Conservation (phyloP, 2,113 vertebrate species). For the Gasterosteus nipponicus region DNA sequence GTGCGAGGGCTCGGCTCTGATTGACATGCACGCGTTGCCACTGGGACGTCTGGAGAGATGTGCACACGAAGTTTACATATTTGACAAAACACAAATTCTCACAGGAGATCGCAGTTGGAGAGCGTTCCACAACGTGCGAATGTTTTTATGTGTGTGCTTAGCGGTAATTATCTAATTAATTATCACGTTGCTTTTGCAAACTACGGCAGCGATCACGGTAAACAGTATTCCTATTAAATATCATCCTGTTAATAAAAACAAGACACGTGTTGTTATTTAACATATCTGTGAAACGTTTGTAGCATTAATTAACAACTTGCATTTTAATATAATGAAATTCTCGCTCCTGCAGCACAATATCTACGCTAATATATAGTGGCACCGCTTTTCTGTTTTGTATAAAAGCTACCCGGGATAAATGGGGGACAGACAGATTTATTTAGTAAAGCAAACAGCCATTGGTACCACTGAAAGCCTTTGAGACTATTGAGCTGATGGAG, state of each 20-base stretch:
- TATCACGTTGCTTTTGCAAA: too few species aligned
- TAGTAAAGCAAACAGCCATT: not conserved
- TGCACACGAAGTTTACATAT: conserved; percentile 57
- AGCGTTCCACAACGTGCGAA: conserved; percentile 23
- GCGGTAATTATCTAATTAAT: too few species aligned
- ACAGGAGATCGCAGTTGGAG: conserved; percentile 23
- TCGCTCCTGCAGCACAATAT: not conserved
- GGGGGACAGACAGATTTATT: not conserved
- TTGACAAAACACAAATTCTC: conserved; percentile 31
- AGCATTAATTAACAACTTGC: too few species aligned
- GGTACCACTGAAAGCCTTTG: not conserved
- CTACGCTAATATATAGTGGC: too few species aligned
- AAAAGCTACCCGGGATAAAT: too few species aligned
- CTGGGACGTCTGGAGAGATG: conserved; percentile 50
- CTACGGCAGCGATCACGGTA: too few species aligned
- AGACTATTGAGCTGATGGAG: not conserved
- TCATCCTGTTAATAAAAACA: too few species aligned
- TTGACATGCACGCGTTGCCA: conserved; percentile 43
- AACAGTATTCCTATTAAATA: too few species aligned
- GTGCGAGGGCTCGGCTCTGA: conserved; percentile 24
- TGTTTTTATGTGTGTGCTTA: not conserved
- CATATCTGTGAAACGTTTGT: too few species aligned
- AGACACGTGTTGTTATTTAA: too few species aligned
- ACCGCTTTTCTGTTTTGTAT: too few species aligned
- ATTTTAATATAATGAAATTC: too few species aligned